Base-by-base conservation (phyloP, 2,888 invertebrate genomes). In the Bellardia bayeri region DNA sequence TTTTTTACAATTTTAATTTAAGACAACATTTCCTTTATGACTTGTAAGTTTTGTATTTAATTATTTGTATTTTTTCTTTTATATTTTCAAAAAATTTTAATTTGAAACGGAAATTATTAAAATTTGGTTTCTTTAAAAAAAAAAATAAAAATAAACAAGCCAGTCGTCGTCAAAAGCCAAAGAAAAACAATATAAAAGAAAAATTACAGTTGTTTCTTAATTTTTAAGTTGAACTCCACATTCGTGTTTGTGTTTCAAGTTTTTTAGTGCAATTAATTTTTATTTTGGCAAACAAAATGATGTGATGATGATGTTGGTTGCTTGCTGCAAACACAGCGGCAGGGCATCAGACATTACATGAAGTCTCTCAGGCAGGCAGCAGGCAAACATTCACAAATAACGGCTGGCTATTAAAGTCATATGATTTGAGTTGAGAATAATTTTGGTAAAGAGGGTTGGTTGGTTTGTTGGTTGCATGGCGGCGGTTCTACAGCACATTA, bases 101-200 rank as follows among this genome's bases (percentile, higher is more conserved):
- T 86, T 80, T 75, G 86, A 86, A 87, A 83, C 86, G 86, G 86
- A 87, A 87, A 87, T 87, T 83, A 83, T 83, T 87, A 78, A 37
- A 23, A 23, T 23, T 23, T 23, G 23, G 23, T 37, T 37, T 33
- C 82, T 68, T 66, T 56, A 33, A 56, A 66, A 78, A 86, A 72
- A 66, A 54, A 72, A 76, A 82, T 69, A 23, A 64, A 86, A 72
- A 66, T 63, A 72, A 76, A 82, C 76, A 23, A 64, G 63, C 71
- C 56, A 74, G 33, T 56, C 9, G 61, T 61, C 6, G 13, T 45
- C 33, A 42, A 56, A 71, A 54, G 51, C 63, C 23, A 64, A 64
- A 71, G 51, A 66, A 66, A 58, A 37, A 75, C n/a, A 68, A 75
- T 58, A 58, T 16, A 54, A 54, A n/a, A 45, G 56, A 71, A 56